These are phyloP conservation scores for Ctenodactylus gundi DNA, from an alignment of 2,113 vertebrate species.

Conservation along the genomic window DNA sequence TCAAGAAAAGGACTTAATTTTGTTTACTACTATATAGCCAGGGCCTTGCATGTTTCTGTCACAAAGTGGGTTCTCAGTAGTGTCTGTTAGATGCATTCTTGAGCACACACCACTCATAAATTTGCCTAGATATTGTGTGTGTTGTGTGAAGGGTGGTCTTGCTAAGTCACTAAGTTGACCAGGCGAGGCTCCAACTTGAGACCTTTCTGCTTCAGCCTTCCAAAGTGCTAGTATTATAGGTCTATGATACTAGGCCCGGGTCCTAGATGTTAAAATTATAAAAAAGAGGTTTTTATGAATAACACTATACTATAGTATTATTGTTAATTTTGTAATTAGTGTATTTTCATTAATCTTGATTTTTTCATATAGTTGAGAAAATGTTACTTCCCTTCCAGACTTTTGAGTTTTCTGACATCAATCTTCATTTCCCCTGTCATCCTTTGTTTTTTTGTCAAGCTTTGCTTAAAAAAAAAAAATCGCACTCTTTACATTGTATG, in stretches of 20 bases:
- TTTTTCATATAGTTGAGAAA: not conserved
- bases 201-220: too few species aligned
- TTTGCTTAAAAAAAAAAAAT: too few species aligned
- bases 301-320: not conserved
- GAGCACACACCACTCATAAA: not conserved
- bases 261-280: too few species aligned
- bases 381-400: not conserved
- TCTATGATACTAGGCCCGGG: too few species aligned
- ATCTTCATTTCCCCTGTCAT: not conserved
- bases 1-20: not conserved
- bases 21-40: not conserved
- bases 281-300: not conserved
- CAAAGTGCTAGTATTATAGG: too few species aligned
- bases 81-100: not conserved
- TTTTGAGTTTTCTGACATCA: not conserved
- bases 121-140: constrained; percentile 44
- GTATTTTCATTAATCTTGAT: not conserved
- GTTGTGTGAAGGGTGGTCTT: too few species aligned
- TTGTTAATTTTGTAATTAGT: not conserved
- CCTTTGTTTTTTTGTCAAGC: too few species aligned
- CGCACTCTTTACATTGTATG: not conserved
- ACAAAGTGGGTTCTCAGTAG: not conserved
- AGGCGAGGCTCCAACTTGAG: too few species aligned
- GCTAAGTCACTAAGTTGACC: too few species aligned
- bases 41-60: not conserved